A percentile compares a stretch with the other conserved stretches of the same genome.
These are phyloP conservation scores for Sceliomorpha sp. DNA, from an alignment of 2,888 invertebrate genomes.

Conservation along the genomic window DNA sequence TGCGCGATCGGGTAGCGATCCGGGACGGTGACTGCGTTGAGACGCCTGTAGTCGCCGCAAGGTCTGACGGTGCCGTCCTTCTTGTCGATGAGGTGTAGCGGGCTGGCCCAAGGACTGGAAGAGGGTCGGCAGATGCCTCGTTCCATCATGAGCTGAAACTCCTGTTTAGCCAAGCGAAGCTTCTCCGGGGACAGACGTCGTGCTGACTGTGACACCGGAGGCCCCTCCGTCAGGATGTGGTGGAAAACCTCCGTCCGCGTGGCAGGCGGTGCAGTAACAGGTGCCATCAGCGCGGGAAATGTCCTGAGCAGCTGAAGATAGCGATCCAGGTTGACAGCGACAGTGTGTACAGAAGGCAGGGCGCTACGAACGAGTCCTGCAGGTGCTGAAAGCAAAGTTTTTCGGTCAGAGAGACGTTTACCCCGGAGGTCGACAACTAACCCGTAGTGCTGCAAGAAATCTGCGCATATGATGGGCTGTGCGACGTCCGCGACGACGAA, in stretches of 20 bases:
- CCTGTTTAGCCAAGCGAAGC: constrained; percentile 65
- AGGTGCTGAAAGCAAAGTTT: background rate
- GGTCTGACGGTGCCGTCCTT: constrained; percentile 55
- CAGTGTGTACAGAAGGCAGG: background rate
- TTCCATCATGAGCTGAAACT: constrained; percentile 69
- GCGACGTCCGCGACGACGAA: constrained; percentile 68
- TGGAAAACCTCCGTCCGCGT: constrained; percentile 56
- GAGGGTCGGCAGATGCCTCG: constrained; percentile 77
- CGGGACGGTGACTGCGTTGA: constrained; percentile 62
- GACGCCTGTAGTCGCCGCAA: constrained; percentile 64
- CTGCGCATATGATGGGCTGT: constrained; percentile 70
- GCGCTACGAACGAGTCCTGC: background rate
- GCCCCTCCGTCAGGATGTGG: constrained; percentile 68
- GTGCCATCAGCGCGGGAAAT: constrained; percentile 5
- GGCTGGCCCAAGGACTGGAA: constrained; percentile 74
- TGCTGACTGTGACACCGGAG: constrained; percentile 66
- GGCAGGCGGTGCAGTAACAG: constrained; percentile 13
- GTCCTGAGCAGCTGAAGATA: background rate
- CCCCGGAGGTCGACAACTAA: constrained; percentile 21
- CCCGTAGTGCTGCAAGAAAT: constrained; percentile 58
- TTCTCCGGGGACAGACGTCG: constrained; percentile 70
- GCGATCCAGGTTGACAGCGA: background rate
- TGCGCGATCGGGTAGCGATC: constrained; percentile 66
- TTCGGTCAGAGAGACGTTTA: constrained; percentile 5
- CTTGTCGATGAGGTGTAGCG: constrained; percentile 68